A percentile compares a stretch with the other conserved stretches of the same genome.
Conservation (phyloP, 2,113 vertebrate species). For the Merops nubicus region DNA sequence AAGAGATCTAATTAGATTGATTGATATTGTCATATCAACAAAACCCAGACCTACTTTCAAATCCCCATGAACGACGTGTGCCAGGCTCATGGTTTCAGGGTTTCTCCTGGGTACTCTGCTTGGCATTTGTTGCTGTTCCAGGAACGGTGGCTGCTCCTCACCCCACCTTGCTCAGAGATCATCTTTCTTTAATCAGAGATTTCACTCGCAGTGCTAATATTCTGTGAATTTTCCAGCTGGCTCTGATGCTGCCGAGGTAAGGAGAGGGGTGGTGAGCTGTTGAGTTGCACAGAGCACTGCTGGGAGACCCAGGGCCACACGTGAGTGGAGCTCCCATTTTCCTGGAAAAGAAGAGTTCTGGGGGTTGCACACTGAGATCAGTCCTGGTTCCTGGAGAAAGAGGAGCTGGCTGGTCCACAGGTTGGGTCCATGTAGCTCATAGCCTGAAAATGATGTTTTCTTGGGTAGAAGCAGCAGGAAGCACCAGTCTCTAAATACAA, state of each 20-base stretch:
- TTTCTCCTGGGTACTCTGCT: neutral
- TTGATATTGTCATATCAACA: constrained; percentile 18
- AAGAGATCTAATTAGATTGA: constrained; percentile 58
- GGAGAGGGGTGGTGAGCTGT: neutral
- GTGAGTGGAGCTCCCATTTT: accelerated
- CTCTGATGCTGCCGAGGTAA: neutral
- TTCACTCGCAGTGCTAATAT: neutral
- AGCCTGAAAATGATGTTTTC: no score
- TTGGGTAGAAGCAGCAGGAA: no score
- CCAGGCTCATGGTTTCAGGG: neutral
- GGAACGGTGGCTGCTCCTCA: neutral
- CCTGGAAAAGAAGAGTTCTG: neutral
- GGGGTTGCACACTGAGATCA: accelerated
- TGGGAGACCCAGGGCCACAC: neutral
- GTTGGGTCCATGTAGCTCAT: accelerated
- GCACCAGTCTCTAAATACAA: no score
- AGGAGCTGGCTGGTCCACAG: neutral
- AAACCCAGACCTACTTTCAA: neutral
- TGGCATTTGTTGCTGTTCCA: neutral
- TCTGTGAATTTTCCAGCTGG: neutral
- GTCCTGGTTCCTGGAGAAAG: accelerated
- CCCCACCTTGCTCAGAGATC: neutral
- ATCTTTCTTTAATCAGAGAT: neutral
- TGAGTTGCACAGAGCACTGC: neutral
- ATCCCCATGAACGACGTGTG: neutral